Base-by-base conservation (phyloP, 2,888 invertebrate genomes). In the Apodemia duryi region DNA sequence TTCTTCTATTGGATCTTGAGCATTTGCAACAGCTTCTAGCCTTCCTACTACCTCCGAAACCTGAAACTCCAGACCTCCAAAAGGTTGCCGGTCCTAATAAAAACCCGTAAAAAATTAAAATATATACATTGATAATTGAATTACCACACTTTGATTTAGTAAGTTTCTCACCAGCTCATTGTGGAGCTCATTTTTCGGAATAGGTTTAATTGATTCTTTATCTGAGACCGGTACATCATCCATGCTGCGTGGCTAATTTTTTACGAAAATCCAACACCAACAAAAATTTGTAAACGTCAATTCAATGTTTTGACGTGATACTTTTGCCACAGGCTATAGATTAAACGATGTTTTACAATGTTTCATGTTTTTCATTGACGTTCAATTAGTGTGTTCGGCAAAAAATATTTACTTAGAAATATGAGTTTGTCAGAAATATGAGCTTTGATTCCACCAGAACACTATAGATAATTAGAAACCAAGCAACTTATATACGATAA, bases 1-100 rank as follows among this genome's bases (percentile, higher is more conserved):
- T 68, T 92, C 83, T 74, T 92, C 86, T n/a, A 71, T 73, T 7
- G 74, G 74, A 71, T 90, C 88, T 49, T 87, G 85, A 46, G 85
- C 84, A 70, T 90, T 93, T 6, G 92, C 94, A 66, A 93, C 93
- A 71, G 95, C 95, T 81, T 95, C 95, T 69, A 96, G 82, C 54
- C 95, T 92, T 67, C 94, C 95, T 65, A 95, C 93, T 72, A 95
- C 95, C 80, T 95, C 95, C 4, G 95, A 95, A 63, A 95, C 95
- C 83, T 95, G 95, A 83, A 95, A 93, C 82, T 95, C 95, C 73
- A 95, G 78, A 69, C 93, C 94, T 63, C 93, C 94, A 75, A 94
- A 88, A 57, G 94, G 94, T 74, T 93, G 94, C 82, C 93, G 94
- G 87, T 93, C 92, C 94, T 94, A 77, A 66, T 69, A 74, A 82